Base-by-base conservation (phyloP, 2,888 invertebrate genomes). In the Thymelicus sylvestris region DNA sequence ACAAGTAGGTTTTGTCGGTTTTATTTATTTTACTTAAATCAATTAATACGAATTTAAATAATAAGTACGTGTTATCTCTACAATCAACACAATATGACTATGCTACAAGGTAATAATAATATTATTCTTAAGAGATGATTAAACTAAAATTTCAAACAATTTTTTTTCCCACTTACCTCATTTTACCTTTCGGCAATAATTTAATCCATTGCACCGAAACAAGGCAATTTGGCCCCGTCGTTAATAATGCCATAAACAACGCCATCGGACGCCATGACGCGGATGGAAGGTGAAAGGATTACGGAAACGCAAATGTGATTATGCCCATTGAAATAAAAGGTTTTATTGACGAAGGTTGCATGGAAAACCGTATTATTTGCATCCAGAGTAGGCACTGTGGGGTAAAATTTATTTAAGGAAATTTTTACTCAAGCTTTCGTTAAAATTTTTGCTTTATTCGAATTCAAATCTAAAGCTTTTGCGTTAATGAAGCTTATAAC, bases 221-320 rank as follows among this genome's bases (percentile, higher is more conserved):
- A 70, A 69, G 72, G 74, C 74, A 74, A 75, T 76, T 73, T 72
- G 70, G 66, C 67, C 57, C 75, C 69, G 66, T 77, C 77, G 76
- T 79, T 77, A 78, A 78, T 75, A 74, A 70, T 65, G 70, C 66
- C 67, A 74, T 75, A 78, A 76, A 76, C 74, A 74, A 77, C 73
- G 71, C 38, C 65, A 60, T 64, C 64, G 57, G 19, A 59, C 68
- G 55, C 63, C 48, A 41, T 70, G 70, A 67, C 62, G 64, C 41
- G 74, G 74, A 76, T 74, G 77, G 69, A 74, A 73, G 73, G 62
- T 70, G 72, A 71, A 71, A 63, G 55, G 66, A 66, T 57, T 48
- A 60, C 41, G 66, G 48, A 52, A 50, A 52, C 52, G 72, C 63
- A 60, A 65, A 68, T 68, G 68, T 59, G 48, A 69, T 69, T 69